Conservation (phyloP, 1,140 invertebrate species). For the Oedothorax gibbosus region DNA sequence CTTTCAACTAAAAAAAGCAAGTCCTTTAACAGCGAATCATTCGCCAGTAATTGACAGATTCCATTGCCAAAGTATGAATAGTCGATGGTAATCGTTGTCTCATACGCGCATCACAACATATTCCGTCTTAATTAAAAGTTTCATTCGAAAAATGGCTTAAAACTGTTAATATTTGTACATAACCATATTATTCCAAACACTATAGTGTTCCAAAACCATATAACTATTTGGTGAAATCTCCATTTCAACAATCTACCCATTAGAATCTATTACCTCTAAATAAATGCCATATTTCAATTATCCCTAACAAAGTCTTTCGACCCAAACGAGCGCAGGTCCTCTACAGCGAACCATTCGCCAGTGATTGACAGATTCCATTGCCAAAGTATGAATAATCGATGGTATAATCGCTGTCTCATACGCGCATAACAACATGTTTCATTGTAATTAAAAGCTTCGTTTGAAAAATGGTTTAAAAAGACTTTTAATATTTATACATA, state of each 20-base stretch:
- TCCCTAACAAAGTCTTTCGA: slow-evolving; percentile 4
- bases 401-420: slow-evolving; percentile 22
- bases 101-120: slow-evolving; percentile 13
- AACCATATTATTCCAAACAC: no score
- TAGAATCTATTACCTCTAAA: no score
- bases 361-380: slow-evolving; percentile 24
- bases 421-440: slow-evolving; percentile 6
- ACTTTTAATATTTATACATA: no score
- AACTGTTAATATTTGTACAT: no score
- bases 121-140: no score
- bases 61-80: slow-evolving; percentile 22
- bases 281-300: not conserved
- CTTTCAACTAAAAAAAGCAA: not conserved
- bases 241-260: no score
- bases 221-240: no score
- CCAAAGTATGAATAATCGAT: slow-evolving; percentile 30
- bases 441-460: no score
- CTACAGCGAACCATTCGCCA: slow-evolving; percentile 10
- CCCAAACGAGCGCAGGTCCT: no score
- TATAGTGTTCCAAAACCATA: no score
- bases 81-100: slow-evolving; percentile 24
- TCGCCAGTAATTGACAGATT: slow-evolving; percentile 18
- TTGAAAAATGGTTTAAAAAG: no score
- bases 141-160: no score
- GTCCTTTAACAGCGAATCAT: slow-evolving; percentile 23